phyloP scores from a whole-genome alignment of 2,113 vertebrate genomes.

The Ranitomeya imitator region DNA sequence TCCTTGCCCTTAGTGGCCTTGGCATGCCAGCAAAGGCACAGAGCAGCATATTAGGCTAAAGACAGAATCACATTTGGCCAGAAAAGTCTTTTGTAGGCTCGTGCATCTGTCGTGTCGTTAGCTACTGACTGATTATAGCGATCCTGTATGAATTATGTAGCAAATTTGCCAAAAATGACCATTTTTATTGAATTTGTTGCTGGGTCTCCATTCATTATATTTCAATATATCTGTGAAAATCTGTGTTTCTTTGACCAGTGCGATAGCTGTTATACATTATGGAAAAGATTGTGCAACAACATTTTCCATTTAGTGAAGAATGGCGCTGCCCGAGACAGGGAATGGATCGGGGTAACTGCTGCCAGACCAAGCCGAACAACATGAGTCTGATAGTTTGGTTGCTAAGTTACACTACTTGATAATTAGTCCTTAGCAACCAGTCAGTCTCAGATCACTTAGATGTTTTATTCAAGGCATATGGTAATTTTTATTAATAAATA shows the following conservation, averaged over 20 bases:
- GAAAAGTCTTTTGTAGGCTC: conserved; percentile 15
- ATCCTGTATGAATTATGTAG: background rate
- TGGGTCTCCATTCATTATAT: background rate
- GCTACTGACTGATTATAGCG: background rate
- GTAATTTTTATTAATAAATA: too few relatives aligned
- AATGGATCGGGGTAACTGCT: background rate
- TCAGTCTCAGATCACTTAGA: background rate
- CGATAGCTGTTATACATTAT: background rate
- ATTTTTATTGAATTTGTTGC: background rate
- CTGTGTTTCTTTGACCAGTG: background rate
- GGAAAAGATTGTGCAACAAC: background rate
- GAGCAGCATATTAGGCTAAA: conserved; percentile 1
- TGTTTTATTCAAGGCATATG: background rate
- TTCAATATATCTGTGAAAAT: background rate
- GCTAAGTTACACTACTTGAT: background rate
- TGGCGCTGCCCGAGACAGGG: background rate
- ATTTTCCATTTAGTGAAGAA: background rate
- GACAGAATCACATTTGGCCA: background rate
- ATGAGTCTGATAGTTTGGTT: background rate
- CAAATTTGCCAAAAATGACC: background rate
- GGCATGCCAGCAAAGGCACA: background rate
- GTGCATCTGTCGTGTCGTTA: background rate
- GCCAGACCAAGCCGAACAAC: background rate
- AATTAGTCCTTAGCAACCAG: background rate
- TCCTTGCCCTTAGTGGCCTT: conserved; percentile 16